phyloP scores from a whole-genome alignment of 2,888 invertebrate genomes.

The Nomada flava region DNA sequence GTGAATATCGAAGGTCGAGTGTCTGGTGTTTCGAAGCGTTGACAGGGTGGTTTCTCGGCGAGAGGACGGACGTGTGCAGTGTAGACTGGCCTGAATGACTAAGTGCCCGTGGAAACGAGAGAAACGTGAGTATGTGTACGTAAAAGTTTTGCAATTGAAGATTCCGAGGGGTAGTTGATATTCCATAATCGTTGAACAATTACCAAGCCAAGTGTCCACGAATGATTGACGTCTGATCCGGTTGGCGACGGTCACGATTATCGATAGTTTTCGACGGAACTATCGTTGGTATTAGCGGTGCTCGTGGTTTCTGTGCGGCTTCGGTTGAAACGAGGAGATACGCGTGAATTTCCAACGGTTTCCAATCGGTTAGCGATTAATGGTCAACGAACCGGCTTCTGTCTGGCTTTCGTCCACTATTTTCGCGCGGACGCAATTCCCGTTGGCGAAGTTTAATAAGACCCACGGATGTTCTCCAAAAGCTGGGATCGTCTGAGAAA shows the following conservation, averaged over 20 bases:
- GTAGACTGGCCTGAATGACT: conserved; percentile 18
- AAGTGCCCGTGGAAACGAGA: not conserved
- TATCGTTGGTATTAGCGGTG: conserved; percentile 26
- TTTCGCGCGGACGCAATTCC: not conserved
- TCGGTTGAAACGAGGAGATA: conserved; percentile 49
- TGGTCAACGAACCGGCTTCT: conserved; percentile 34
- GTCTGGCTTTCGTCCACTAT: not conserved
- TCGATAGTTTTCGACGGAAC: conserved; percentile 30
- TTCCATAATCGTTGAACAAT: not conserved
- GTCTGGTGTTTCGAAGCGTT: conserved; percentile 15
- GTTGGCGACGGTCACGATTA: conserved; percentile 40
- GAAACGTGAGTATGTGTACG: conserved; percentile 23
- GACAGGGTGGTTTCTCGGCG: conserved; percentile 9
- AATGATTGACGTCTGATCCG: conserved; percentile 8
- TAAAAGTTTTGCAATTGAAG: no score
- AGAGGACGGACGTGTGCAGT: conserved; percentile 25
- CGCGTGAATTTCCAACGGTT: conserved; percentile 48
- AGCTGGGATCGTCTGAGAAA: not conserved
- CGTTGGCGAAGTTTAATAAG: not conserved
- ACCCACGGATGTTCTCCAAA: not conserved
- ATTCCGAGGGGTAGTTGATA: not conserved
- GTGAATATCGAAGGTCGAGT: conserved; percentile 41
- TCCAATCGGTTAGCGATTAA: conserved; percentile 60
- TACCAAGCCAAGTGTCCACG: not conserved
- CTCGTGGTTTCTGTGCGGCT: conserved; percentile 25